Conservation (phyloP, 2,888 invertebrate genomes). For the Agrotis ipsilon region DNA sequence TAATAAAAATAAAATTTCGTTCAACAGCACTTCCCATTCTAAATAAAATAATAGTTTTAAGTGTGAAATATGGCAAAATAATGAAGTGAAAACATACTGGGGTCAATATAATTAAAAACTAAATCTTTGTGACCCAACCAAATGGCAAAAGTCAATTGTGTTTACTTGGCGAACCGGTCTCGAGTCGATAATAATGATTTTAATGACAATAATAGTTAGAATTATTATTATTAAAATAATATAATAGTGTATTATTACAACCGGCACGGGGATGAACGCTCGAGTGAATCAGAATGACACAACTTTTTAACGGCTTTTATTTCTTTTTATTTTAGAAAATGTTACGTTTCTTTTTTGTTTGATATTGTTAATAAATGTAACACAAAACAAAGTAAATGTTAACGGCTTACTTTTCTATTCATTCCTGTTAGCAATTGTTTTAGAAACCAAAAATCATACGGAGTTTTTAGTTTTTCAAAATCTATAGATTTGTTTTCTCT, state of each 20-base stretch:
- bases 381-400: background rate
- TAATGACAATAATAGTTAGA: constrained; percentile 84
- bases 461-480: background rate
- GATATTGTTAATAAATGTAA: constrained; percentile 29
- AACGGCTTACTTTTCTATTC: constrained; percentile 8
- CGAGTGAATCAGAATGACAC: constrained; percentile 86
- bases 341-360: constrained; percentile 67
- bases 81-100: constrained; percentile 81
- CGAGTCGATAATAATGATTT: constrained; percentile 80
- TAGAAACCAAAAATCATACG: background rate
- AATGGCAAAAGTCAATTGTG: constrained; percentile 90
- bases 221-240: constrained; percentile 85
- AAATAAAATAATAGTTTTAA: constrained; percentile 47
- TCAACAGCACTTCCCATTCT: constrained; percentile 37
- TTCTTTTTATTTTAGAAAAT: constrained; percentile 69
- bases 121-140: constrained; percentile 86
- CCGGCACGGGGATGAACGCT: constrained; percentile 88
- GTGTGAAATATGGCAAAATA: constrained; percentile 77
- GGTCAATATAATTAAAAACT: constrained; percentile 88
- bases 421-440: background rate
- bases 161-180: constrained; percentile 78
- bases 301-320: constrained; percentile 82
- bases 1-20: background rate
- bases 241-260: constrained; percentile 84
- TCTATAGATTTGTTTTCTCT: background rate